Evolutionary conservation across 2,797 vertebrate species (phyloP).

Genomic region (Brotula barbata): DNA sequence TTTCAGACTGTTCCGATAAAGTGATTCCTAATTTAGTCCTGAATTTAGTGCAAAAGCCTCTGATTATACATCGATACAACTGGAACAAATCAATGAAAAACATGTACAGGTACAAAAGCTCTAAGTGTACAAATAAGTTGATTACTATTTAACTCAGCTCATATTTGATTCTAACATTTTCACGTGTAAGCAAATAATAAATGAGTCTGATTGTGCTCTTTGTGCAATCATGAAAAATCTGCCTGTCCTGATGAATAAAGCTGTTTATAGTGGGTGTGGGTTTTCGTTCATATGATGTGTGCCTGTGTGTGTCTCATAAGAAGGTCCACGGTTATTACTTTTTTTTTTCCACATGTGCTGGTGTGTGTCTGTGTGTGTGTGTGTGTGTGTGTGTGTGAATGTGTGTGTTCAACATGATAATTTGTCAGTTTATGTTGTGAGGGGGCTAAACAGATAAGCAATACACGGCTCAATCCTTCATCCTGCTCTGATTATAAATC

Average conservation of each 20-base stretch:
- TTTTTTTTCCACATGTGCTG: slow-evolving; percentile 5
- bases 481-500: slow-evolving; percentile 80
- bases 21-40: no score
- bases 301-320: slow-evolving; percentile 58
- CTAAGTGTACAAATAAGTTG: slow-evolving; percentile 37
- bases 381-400: slow-evolving; percentile 27
- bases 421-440: slow-evolving; percentile 78
- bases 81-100: slow-evolving; percentile 26
- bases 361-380: slow-evolving; percentile 5
- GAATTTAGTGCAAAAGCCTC: no score
- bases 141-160: slow-evolving; percentile 48
- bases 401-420: slow-evolving; percentile 73
- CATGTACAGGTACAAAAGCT: slow-evolving; percentile 3
- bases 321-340: slow-evolving; percentile 44
- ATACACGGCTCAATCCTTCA: slow-evolving; percentile 76
- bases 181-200: slow-evolving; percentile 60
- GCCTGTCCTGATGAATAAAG: slow-evolving; percentile 50
- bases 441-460: slow-evolving; percentile 79
- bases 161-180: slow-evolving; percentile 42
- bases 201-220: slow-evolving; percentile 61
- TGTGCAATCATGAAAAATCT: slow-evolving; percentile 51
- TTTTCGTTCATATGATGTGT: slow-evolving; percentile 35
- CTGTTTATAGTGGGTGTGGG: slow-evolving; percentile 48
- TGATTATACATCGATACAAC: no score
- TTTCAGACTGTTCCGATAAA: no score